These are phyloP conservation scores for Drosophila phalerata DNA, from an alignment of 2,888 invertebrate genomes.

Conservation along the genomic window DNA sequence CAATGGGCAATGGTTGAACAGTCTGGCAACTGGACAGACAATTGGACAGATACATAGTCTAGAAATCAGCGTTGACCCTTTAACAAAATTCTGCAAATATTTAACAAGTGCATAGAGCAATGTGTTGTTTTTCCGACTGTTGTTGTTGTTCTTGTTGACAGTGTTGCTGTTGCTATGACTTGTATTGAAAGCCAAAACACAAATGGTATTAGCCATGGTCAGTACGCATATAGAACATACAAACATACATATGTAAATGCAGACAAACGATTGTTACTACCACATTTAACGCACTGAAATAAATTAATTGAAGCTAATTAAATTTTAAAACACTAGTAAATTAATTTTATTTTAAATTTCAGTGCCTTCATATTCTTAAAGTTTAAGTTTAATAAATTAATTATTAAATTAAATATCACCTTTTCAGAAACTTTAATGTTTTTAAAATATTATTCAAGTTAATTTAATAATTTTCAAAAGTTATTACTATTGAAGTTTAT, in stretches of 20 bases:
- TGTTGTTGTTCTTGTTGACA: conserved; percentile 22
- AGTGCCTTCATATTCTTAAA: too few relatives aligned
- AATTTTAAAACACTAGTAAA: not conserved
- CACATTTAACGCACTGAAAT: conserved; percentile 30
- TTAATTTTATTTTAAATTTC: not conserved
- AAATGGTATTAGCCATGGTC: conserved; percentile 74
- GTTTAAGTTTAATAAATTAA: too few relatives aligned
- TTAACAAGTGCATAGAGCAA: conserved; percentile 56
- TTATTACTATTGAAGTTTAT: too few relatives aligned
- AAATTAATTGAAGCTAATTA: not conserved
- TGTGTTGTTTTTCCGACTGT: conserved; percentile 14
- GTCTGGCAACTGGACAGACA: conserved; percentile 27
- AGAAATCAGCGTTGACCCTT: conserved; percentile 46
- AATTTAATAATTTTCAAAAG: too few relatives aligned
- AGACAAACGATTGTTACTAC: conserved; percentile 1
- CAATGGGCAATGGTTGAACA: conserved; percentile 38
- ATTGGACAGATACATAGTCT: conserved; percentile 17
- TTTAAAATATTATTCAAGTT: too few relatives aligned
- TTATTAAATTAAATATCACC: too few relatives aligned
- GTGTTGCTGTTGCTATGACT: conserved; percentile 23
- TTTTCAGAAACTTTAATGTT: too few relatives aligned
- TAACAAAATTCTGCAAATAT: conserved; percentile 62
- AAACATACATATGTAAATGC: conserved; percentile 6
- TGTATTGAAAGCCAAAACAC: conserved; percentile 66
- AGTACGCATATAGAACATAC: conserved; percentile 43